phyloP scores from a whole-genome alignment of 2,888 invertebrate species.

The Athetis lepigone region DNA sequence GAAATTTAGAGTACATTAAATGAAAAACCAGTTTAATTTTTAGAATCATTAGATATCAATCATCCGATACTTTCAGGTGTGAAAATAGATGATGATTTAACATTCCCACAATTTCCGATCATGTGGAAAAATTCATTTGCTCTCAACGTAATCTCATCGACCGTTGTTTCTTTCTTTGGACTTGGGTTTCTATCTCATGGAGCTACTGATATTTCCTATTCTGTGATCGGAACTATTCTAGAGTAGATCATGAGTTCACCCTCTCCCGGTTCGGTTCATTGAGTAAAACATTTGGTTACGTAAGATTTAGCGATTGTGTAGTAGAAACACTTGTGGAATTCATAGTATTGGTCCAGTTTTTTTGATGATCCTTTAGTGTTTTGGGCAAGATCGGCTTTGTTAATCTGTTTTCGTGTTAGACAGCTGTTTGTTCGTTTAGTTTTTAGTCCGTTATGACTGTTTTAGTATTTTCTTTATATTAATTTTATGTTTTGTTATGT shows the following conservation, averaged over 20 bases:
- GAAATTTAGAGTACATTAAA: too few relatives aligned
- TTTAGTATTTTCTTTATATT: constrained; percentile 4
- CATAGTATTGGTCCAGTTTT: constrained; percentile 13
- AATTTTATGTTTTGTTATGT: not conserved
- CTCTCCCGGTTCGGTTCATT: constrained; percentile 69
- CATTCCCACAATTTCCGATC: too few relatives aligned
- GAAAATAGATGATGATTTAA: too few relatives aligned
- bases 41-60: too few relatives aligned
- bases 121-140: too few relatives aligned
- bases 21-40: too few relatives aligned
- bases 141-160: too few relatives aligned
- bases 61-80: too few relatives aligned
- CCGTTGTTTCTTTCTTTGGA: not conserved
- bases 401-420: not conserved
- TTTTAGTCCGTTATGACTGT: not conserved
- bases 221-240: constrained; percentile 68
- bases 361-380: constrained; percentile 3
- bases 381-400: constrained; percentile 3
- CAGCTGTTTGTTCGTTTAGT: not conserved
- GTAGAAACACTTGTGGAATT: constrained; percentile 1
- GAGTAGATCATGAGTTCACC: constrained; percentile 74
- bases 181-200: not conserved
- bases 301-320: constrained; percentile 51
- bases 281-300: constrained; percentile 68
- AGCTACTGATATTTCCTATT: constrained; percentile 36